Evolutionary conservation across 1,140 invertebrate species (phyloP).

Genomic region (Achroia grisella): DNA sequence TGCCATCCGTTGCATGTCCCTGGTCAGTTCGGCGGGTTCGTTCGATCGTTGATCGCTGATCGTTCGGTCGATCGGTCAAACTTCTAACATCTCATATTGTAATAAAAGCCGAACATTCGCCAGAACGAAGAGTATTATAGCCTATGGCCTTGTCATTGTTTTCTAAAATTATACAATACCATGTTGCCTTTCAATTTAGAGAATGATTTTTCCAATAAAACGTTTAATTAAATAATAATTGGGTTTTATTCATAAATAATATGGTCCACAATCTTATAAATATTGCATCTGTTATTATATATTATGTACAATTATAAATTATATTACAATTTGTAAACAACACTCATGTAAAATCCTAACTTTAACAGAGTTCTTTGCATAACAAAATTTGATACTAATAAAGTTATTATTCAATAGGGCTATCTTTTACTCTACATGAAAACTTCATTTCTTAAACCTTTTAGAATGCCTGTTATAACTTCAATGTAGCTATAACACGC

Average conservation of each 20-base stretch:
- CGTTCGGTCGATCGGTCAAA: not conserved
- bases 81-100: not conserved
- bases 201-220: conserved; percentile 66
- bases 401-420: too few species aligned
- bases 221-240: conserved; percentile 60
- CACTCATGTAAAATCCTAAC: too few species aligned
- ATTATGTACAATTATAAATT: too few species aligned
- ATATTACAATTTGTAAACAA: too few species aligned
- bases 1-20: conserved; percentile 55
- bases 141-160: conserved; percentile 47
- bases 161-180: conserved; percentile 65
- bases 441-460: too few species aligned
- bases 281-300: too few species aligned
- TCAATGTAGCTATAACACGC: too few species aligned
- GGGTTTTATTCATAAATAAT: conserved; percentile 49
- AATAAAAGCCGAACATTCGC: conserved; percentile 2
- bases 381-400: too few species aligned
- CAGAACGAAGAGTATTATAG: conserved; percentile 25
- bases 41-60: not conserved
- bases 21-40: not conserved
- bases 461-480: too few species aligned
- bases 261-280: too few species aligned
- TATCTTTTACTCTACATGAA: too few species aligned
- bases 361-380: too few species aligned
- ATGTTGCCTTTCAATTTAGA: conserved; percentile 68